Percentiles rank a stretch among this genome's conserved stretches.
These are phyloP conservation scores for Pseudoips prasinana DNA, from an alignment of 2,888 invertebrate genomes.

Conservation along the genomic window DNA sequence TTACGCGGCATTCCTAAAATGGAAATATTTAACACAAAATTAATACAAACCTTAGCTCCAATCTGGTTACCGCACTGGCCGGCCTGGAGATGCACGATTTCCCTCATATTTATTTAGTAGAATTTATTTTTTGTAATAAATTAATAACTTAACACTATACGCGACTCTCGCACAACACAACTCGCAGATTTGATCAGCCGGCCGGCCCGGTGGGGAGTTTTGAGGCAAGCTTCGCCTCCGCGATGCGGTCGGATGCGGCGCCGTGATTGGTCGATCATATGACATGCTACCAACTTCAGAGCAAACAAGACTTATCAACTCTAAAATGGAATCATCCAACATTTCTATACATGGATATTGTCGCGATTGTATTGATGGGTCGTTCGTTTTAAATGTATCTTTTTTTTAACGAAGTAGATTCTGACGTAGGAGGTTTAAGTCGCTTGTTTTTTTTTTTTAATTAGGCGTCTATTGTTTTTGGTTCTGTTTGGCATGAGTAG, in stretches of 20 bases:
- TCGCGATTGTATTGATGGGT: conserved; percentile 16
- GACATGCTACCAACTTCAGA: conserved; percentile 55
- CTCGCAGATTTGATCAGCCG: conserved; percentile 68
- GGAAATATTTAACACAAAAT: conserved; percentile 10
- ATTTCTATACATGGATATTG: conserved; percentile 52
- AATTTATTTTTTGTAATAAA: conserved; percentile 62
- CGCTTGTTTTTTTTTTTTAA: conserved; percentile 1
- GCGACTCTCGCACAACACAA: conserved; percentile 69
- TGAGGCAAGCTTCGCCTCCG: conserved; percentile 75
- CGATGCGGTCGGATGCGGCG: conserved; percentile 44
- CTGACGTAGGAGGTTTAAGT: conserved; percentile 2
- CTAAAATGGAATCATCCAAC: conserved; percentile 51
- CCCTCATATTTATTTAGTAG: conserved; percentile 85
- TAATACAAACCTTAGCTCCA: conserved; percentile 80
- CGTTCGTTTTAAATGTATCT: conserved; percentile 7
- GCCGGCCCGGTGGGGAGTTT: conserved; percentile 65
- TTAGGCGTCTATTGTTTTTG: conserved; percentile 26
- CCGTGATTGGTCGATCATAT: conserved; percentile 57
- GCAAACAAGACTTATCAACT: conserved; percentile 42
- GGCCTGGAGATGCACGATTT: conserved; percentile 91
- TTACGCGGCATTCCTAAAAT: conserved; percentile 10
- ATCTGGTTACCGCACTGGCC: conserved; percentile 94
- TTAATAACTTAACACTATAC: conserved; percentile 74
- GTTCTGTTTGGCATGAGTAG: conserved; percentile 50
- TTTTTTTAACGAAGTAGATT: neutral